Evolutionary conservation across 2,888 invertebrate genomes (phyloP), one percentile per base, ranked within the genome.

Genomic region (Xanthostigma xanthostigma): DNA sequence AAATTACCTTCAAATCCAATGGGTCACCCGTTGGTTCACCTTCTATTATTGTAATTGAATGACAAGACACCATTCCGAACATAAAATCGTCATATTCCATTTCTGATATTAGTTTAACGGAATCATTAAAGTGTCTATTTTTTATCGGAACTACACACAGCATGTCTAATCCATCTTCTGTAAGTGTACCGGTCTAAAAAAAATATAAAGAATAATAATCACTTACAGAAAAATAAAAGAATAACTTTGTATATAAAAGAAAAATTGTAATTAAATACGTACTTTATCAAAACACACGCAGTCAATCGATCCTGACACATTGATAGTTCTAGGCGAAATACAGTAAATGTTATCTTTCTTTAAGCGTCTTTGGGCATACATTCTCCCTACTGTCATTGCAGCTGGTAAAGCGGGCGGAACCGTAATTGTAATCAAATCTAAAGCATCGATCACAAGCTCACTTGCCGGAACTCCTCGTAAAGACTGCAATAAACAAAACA

Each of bases 121-220:
- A 56, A 9, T 56, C 51, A 27, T 56, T 53, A 5, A 64, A 48
- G 17, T 52, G 50, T 8, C 56, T 47, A 17, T 60, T 50, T 41
- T 53, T 55, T 55, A 68, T 62, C 0, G 89, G 82, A 8, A 94
- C 81, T 5, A 92, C 84, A 9, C 93, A 94, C 89, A 90, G 91
- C 84, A 96, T 84, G 65, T 95, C 94, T 33, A 96, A 66, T 0
- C 95, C 95, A 62, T 96, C 95, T 66, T 96, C 95, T 1, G 96
- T 96, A 50, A 96, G 66, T 0, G 96, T 96, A 11, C 96, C 96
- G 11, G 96, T 96, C 86, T 91, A 64, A 9, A 59, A 56, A 27
- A 27, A 27, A n/a, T n/a, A n/a, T 6, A 5, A 27, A 49, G 48
- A 53, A 52, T n/a, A 49, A 54, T 44, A 46, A 27, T 27, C 27